These are phyloP conservation scores for Urocolius indicus DNA, from an alignment of 2,113 vertebrate species.

Conservation along the genomic window DNA sequence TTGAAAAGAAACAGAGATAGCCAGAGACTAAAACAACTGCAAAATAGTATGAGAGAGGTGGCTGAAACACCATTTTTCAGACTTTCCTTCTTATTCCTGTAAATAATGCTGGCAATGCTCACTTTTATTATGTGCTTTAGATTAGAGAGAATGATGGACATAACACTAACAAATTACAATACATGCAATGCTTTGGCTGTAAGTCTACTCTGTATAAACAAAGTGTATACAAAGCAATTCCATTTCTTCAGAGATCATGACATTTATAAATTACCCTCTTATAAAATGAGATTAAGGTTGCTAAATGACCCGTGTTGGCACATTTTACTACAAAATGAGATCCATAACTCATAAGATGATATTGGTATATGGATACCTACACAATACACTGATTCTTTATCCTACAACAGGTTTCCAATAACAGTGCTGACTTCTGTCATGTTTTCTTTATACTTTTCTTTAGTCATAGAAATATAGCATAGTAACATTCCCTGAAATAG, in stretches of 20 bases:
- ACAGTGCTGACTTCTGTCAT: background rate
- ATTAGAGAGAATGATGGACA: background rate
- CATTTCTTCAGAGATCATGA: conserved; percentile 36
- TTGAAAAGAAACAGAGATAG: conserved; percentile 17
- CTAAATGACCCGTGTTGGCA: conserved; percentile 27
- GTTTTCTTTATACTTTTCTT: conserved; percentile 30
- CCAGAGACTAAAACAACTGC: background rate
- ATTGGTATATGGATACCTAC: background rate
- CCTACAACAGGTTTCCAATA: background rate
- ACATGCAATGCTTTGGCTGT: background rate
- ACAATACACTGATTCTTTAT: background rate
- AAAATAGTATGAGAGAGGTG: background rate
- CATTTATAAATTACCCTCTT: conserved; percentile 61
- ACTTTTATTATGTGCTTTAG: background rate
- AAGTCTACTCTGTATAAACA: background rate
- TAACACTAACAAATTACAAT: conserved; percentile 17
- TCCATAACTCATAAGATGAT: conserved; percentile 35
- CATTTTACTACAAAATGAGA: conserved; percentile 67
- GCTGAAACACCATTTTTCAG: background rate
- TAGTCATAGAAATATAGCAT: background rate
- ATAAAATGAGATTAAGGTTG: conserved; percentile 63
- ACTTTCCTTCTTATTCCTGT: background rate
- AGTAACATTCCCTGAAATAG: conserved; percentile 20
- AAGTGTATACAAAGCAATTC: conserved; percentile 43
- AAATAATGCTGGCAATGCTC: background rate